These are phyloP conservation scores for Lithobates pipiens DNA, from an alignment of 2,797 vertebrate species.

Conservation along the genomic window DNA sequence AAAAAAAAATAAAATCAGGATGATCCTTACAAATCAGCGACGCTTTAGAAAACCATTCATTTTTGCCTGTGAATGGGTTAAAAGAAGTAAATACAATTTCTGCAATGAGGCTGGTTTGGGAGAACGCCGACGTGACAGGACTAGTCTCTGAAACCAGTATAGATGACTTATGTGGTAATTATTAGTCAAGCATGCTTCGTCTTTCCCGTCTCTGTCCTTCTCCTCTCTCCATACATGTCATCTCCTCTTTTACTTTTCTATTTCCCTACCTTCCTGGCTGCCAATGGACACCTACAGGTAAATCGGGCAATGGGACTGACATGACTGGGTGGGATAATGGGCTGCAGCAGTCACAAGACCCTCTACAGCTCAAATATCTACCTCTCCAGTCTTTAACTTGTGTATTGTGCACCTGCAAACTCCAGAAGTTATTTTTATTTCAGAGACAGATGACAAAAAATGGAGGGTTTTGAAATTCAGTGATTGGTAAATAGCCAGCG, in stretches of 20 bases:
- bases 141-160: constrained; percentile 14
- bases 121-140: constrained; percentile 24
- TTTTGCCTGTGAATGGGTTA: not conserved
- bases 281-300: not conserved
- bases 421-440: no score
- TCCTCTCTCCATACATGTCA: not conserved
- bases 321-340: no score
- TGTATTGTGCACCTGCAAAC: no score
- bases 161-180: constrained; percentile 12
- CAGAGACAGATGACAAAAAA: no score
- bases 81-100: not conserved
- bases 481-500: no score
- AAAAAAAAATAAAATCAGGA: no score
- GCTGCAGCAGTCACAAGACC: not conserved
- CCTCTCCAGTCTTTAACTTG: no score
- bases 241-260: no score
- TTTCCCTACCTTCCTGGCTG: not conserved
- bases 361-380: not conserved
- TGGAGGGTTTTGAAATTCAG: no score
- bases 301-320: not conserved
- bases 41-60: not conserved
- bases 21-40: no score
- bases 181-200: not conserved
- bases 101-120: not conserved
- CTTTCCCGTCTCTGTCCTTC: not conserved